A percentile compares a stretch with the other conserved stretches of the same genome.
Evolutionary conservation across 1,140 invertebrate genomes (phyloP).

Genomic region (Temnothorax curvispinosus): DNA sequence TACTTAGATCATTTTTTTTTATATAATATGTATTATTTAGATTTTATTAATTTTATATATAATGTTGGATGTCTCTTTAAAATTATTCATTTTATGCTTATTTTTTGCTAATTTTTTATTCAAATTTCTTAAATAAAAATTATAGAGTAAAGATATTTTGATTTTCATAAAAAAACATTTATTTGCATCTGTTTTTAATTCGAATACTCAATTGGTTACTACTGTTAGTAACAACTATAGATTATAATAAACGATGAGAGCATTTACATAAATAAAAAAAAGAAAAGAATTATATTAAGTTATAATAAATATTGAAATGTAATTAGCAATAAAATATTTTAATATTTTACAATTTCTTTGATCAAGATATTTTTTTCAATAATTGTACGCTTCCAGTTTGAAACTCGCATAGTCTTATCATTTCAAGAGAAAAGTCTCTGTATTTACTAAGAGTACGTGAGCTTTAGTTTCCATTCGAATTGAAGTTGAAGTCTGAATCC

Average conservation of each 20-base stretch:
- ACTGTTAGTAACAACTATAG: not conserved
- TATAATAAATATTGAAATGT: not conserved
- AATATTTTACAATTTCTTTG: not conserved
- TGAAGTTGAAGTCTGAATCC: slow-evolving; percentile 8
- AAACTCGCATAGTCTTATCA: not conserved
- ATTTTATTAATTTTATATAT: not conserved
- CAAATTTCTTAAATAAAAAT: not conserved
- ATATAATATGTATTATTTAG: not conserved
- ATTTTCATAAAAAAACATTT: not conserved
- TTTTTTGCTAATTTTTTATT: slow-evolving; percentile 1
- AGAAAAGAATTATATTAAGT: not conserved
- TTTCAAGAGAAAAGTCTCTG: not conserved
- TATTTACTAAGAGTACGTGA: slow-evolving; percentile 35
- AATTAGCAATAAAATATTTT: not conserved
- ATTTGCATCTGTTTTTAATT: not conserved
- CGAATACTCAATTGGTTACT: not conserved
- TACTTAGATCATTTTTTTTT: not conserved
- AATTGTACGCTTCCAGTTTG: not conserved
- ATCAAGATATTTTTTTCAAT: not conserved
- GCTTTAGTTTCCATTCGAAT: not conserved
- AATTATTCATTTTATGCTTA: not conserved
- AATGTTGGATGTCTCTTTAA: not conserved
- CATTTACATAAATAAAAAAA: not conserved
- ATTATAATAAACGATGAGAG: not conserved
- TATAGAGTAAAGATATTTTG: not conserved